Evolutionary conservation across 2,113 vertebrate species (phyloP), one percentile per base, ranked within the genome.

Genomic region (Dromaius novaehollandiae): DNA sequence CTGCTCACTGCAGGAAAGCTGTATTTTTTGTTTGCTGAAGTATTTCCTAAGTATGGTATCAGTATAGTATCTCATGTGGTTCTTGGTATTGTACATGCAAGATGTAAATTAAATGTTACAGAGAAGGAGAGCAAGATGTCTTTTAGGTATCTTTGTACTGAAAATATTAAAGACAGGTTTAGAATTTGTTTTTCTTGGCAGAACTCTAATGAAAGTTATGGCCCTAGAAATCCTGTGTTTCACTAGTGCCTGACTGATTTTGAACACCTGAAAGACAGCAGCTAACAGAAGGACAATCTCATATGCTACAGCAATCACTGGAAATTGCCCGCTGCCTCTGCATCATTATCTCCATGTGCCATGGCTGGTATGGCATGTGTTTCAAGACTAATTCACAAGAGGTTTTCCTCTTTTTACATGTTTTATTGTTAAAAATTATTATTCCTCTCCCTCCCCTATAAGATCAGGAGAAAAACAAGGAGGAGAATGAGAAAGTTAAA

Each of bases 61-160:
- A 32, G 55, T 34, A 26, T 12, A 65, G 26, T n/a, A 42, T 26
- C 58, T 84, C 44, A 6, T 0, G 0, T 40, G 24, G 20, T 36
- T 44, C 36, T 70, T 48, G 8, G 26, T 66, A 51, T 13, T 46
- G 24, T 26, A 71, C 2, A 2, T 74, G 32, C 38, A 48, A 73
- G 51, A 28, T 0, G 0, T 6, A 26, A 42, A 13, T 46, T 86
- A 21, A 18, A 0, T 34, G 30, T 50, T 76, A 14, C 0, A 0
- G 24, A 36, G 22, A 25, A 55, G 22, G 25, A 19, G 51, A 36
- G 38, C 9, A 55, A 73, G 25, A 5, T 80, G 40, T 28, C 34
- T 82, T 93, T 51, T 20, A 58, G 50, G 9, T 51, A 36, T 38
- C 15, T 80, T 69, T 88, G 30, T 3, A 2, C 40, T 90, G 55